Evolutionary conservation across 2,888 invertebrate species (phyloP).

Genomic region (Tillus elongatus): DNA sequence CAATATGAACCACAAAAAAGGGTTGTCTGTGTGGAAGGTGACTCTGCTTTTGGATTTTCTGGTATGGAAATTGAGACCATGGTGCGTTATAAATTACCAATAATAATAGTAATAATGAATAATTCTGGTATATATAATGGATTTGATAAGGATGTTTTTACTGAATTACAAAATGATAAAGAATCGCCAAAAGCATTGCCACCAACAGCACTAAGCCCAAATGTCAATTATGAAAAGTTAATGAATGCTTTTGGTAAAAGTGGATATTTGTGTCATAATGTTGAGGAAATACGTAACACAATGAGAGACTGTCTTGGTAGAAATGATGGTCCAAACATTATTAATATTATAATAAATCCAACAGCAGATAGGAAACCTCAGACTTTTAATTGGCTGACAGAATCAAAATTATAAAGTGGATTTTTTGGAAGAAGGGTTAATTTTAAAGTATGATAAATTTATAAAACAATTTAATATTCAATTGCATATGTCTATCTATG

Average conservation of each 20-base stretch:
- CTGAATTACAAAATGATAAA: constrained; percentile 58
- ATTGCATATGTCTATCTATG: no score
- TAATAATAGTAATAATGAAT: constrained; percentile 84
- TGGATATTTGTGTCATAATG: constrained; percentile 71
- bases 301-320: constrained; percentile 57
- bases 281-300: constrained; percentile 65
- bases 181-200: constrained; percentile 70
- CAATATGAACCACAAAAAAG: constrained; percentile 70
- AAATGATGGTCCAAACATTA: constrained; percentile 70
- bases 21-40: constrained; percentile 91
- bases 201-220: constrained; percentile 69
- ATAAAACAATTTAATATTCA: no score
- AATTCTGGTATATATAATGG: constrained; percentile 94
- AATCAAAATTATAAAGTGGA: constrained; percentile 68
- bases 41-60: constrained; percentile 96
- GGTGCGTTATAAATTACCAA: constrained; percentile 85
- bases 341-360: constrained; percentile 85
- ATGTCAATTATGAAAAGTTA: constrained; percentile 83
- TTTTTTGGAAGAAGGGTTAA: no score
- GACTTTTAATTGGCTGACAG: constrained; percentile 84
- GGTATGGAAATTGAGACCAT: constrained; percentile 98
- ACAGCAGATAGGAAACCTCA: constrained; percentile 85
- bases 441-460: no score
- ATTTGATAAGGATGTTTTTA: constrained; percentile 65
- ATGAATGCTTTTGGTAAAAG: constrained; percentile 75